Evolutionary conservation across 2,797 vertebrate genomes (phyloP), one percentile per base, ranked within the genome.

Genomic region (Thamnophis elegans): DNA sequence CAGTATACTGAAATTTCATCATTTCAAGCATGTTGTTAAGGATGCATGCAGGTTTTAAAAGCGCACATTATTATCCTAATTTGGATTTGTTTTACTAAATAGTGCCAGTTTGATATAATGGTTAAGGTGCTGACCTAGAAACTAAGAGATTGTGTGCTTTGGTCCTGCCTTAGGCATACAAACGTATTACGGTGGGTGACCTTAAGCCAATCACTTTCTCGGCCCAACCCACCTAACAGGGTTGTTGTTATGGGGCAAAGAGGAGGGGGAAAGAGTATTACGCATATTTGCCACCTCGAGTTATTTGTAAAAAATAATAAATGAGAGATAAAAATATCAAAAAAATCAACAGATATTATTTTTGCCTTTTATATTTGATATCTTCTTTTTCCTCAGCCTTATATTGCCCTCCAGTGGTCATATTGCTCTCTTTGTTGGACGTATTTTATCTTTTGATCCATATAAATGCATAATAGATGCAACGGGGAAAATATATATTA

Each of bases 331-430:
- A 32, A 68, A 73, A 73, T 36, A 73, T 73, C 12, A 18, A 36
- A 73, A 73, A 73, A 32, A 36, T 18, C 32, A 82, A 47, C 20
- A 78, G 18, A 47, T 42, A 25, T 4, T 82, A 47, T 22, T 47
- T 78, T 78, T 78, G 73, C 36, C 22, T 82, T 82, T 82, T 47
- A 82, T 25, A 82, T 36, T 42, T 12, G 36, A 78, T 42, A 3
- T 11, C 28, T 1, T n/a, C 36, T 16, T 85, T 60, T 56, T 91
- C 54, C 68, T 73, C 32, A 87, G 62, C 7, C 68, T n/a, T 56
- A 85, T 47, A 89, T 47, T 55, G 89, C 92, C 90, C 86, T 55
- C 92, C 87, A 54, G 86, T 93, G 92, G 87, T 28, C 25, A 85
- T 14, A n/a, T 10, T 55, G 58, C 22, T 65, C 5, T 55, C 28